A percentile compares a stretch with the other conserved stretches of the same genome.
Evolutionary conservation across 2,113 vertebrate genomes (phyloP).

Genomic region (Cricetomys ansorgei): DNA sequence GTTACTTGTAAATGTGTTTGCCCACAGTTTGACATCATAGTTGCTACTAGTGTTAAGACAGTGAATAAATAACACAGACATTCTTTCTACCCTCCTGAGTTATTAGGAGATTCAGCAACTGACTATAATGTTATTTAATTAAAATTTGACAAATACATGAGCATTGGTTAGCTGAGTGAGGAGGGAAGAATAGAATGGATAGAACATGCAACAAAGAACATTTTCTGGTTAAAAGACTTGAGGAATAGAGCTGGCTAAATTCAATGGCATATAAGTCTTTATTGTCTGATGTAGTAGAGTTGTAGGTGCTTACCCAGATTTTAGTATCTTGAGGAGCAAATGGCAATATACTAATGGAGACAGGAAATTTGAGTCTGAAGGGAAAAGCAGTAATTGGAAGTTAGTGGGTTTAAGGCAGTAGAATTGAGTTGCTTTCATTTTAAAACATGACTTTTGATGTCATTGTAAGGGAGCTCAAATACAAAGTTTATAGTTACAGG

Average conservation of each 20-base stretch:
- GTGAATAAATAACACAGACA: constrained; percentile 16
- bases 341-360: neutral
- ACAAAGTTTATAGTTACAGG: constrained; percentile 26
- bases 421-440: neutral
- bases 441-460: neutral
- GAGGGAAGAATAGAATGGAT: neutral
- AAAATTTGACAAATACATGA: neutral
- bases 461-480: neutral
- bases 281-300: neutral
- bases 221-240: constrained; percentile 14
- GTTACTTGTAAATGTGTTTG: neutral
- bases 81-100: neutral
- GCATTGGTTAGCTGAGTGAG: neutral
- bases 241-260: neutral
- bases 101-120: constrained; percentile 21
- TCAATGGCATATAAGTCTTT: neutral
- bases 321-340: neutral
- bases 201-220: neutral
- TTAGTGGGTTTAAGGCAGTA: neutral
- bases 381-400: neutral
- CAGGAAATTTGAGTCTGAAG: neutral
- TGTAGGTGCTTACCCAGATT: neutral
- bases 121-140: neutral
- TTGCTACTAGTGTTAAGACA: neutral
- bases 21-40: neutral